Conservation (phyloP, 2,888 invertebrate species). For the Ichneumoninae sp. region DNA sequence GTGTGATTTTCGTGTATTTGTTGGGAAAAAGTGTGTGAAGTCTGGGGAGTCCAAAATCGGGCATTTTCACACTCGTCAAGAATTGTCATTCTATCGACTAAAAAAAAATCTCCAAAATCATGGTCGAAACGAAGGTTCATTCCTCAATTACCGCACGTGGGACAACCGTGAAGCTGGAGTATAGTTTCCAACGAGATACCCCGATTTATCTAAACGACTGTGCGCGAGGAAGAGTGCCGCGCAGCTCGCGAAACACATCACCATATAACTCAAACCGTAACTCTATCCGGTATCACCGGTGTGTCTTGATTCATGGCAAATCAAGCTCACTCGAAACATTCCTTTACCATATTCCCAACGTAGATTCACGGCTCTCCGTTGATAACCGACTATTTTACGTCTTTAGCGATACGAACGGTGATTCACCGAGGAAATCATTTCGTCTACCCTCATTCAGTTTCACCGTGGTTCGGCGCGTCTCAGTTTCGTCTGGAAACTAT, state of each 20-base stretch:
- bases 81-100: too few species aligned
- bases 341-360: background rate
- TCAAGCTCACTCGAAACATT: conserved; percentile 34
- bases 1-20: too few species aligned
- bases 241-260: conserved; percentile 75
- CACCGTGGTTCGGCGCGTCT: background rate
- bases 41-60: too few species aligned
- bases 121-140: background rate
- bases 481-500: conserved; percentile 29
- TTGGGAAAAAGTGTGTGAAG: too few species aligned
- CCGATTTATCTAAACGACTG: conserved; percentile 74
- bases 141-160: background rate
- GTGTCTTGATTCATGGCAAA: conserved; percentile 75
- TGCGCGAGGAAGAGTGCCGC: conserved; percentile 49
- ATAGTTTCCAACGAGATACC: background rate
- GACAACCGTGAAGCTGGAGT: background rate
- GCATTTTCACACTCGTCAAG: too few species aligned
- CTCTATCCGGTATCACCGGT: conserved; percentile 66
- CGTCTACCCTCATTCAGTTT: conserved; percentile 65
- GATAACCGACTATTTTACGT: conserved; percentile 74
- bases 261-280: conserved; percentile 78
- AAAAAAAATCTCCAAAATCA: background rate
- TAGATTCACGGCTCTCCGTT: conserved; percentile 38
- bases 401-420: conserved; percentile 73
- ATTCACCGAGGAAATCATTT: conserved; percentile 75